Conservation (phyloP, 2,797 vertebrate species). For the Apogon hyalosoma region DNA sequence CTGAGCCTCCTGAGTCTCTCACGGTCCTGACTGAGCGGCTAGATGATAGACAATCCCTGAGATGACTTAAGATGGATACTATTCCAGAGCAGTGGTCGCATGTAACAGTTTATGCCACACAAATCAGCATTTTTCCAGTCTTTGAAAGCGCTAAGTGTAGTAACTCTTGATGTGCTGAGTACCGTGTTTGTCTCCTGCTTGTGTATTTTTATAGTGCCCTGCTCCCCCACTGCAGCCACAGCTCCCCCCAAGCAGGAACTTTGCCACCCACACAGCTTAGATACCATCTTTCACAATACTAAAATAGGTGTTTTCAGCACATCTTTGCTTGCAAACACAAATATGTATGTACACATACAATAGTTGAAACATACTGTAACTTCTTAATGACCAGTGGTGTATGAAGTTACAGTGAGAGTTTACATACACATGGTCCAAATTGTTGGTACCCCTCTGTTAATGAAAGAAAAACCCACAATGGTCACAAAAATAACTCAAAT, state of each 20-base stretch:
- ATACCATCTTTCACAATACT: constrained; percentile 49
- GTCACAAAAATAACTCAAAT: no score
- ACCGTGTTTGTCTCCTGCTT: constrained; percentile 32
- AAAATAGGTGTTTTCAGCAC: constrained; percentile 25
- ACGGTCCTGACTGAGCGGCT: constrained; percentile 58
- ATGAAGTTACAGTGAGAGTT: no score
- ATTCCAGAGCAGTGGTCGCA: constrained; percentile 27
- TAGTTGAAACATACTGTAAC: constrained; percentile 4
- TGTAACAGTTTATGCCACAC: constrained; percentile 32
- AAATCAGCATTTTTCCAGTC: constrained; percentile 32
- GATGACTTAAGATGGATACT: constrained; percentile 43
- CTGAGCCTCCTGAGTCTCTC: constrained; percentile 71
- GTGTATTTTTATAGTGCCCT: constrained; percentile 45
- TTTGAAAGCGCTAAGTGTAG: constrained; percentile 30
- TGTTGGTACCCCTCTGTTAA: no score
- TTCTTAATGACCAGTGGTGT: neutral
- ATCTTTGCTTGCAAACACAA: constrained; percentile 16
- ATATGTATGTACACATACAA: neutral
- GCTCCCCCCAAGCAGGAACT: constrained; percentile 41
- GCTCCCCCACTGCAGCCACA: constrained; percentile 31
- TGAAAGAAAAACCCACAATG: no score
- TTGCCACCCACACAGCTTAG: constrained; percentile 64
- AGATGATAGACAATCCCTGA: constrained; percentile 46
- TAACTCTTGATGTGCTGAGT: constrained; percentile 18
- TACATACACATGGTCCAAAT: no score